Conservation (phyloP, 1,140 invertebrate species). For the Trichonephila inaurata region DNA sequence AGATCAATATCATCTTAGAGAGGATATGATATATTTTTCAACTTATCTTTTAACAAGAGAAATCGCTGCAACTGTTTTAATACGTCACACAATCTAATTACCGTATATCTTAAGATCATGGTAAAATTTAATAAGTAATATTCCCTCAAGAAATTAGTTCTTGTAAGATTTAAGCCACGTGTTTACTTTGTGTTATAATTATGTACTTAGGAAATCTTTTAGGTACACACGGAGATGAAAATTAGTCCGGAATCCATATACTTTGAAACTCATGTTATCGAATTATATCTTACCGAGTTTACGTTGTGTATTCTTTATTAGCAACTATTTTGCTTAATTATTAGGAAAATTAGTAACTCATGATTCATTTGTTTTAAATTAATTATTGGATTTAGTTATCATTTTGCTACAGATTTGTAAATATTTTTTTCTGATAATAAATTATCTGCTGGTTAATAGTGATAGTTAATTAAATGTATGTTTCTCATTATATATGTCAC, state of each 20-base stretch:
- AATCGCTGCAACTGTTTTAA: background rate
- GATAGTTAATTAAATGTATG: too few relatives aligned
- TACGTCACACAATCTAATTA: background rate
- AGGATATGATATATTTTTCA: background rate
- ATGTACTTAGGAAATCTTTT: slow-evolving; percentile 10
- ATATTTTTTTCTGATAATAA: background rate
- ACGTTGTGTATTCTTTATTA: background rate
- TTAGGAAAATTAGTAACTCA: too few relatives aligned
- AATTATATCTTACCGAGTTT: background rate
- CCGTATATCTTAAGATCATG: background rate
- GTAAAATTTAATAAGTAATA: background rate
- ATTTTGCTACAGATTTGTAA: too few relatives aligned
- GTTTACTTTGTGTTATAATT: slow-evolving; percentile 3
- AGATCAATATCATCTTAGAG: too few relatives aligned
- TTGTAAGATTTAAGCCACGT: background rate
- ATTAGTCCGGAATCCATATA: background rate
- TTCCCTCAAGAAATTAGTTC: slow-evolving; percentile 13
- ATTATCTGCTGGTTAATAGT: too few relatives aligned
- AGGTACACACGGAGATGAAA: slow-evolving; percentile 1
- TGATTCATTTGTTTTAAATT: too few relatives aligned
- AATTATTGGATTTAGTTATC: too few relatives aligned
- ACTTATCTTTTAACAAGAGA: background rate
- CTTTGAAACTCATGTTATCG: background rate
- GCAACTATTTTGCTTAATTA: background rate
- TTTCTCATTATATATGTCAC: too few relatives aligned